Evolutionary conservation across 2,797 vertebrate species (phyloP), one percentile per base, ranked within the genome.

Genomic region (Sciaenops ocellatus): DNA sequence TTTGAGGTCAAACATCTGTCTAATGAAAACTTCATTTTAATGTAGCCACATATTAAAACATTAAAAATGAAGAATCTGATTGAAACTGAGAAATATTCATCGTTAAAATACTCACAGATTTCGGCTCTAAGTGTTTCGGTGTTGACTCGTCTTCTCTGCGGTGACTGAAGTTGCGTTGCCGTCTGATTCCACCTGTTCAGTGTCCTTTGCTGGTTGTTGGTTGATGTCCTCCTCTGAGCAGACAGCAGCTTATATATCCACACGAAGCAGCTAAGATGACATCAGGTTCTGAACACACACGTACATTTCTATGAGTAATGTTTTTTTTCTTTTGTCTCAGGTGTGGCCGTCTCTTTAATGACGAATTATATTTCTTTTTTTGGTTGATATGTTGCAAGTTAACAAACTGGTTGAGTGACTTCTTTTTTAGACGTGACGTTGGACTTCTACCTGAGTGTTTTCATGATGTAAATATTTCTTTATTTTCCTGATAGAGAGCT

Each of bases 111-210:
- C 34, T 38, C 34, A 38, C 34, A 38, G 34, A 3, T 9, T 9
- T 38, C 2, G 7, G 30, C 30, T 28, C 28, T 28, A 28, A 5
- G 28, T 30, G 30, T 30, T 30, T 6, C 6, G 6, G 30, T 1
- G 34, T 38, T 38, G 34, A 38, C 34, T 38, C 34, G 8, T 9
- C 34, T 38, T 38, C 34, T 38, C 34, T 38, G 34, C 34, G 6
- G 7, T 34, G 34, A 17, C 56, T 63, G 38, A 30, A 13, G 50
- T 24, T 16, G 18, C 16, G 51, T 34, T 73, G 38, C 42, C 5
- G 48, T 47, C 24, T 55, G 65, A 26, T 50, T 59, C 60, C 34
- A 22, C 24, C n/a, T 68, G 65, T 2, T 55, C 57, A 17, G 65
- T 10, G 6, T 54, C 57, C 26, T 51, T 18, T 18, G 54, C 30